Conservation (phyloP, 2,113 vertebrate genomes). For the Aptenodytes patagonicus region DNA sequence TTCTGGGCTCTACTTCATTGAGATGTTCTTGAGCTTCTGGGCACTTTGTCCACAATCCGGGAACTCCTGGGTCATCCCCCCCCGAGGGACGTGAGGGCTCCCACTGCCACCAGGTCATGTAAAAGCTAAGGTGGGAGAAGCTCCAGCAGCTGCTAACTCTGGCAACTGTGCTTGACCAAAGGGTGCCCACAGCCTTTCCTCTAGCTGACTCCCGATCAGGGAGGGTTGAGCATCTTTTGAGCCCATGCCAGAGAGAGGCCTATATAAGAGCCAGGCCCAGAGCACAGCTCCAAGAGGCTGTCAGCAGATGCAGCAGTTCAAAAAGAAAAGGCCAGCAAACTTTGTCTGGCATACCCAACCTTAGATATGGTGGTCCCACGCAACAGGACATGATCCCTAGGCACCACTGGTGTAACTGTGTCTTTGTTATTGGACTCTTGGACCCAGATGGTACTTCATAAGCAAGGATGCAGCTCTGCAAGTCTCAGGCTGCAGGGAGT, state of each 20-base stretch:
- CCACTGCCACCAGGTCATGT: background rate
- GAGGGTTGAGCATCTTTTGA: background rate
- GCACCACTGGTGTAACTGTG: background rate
- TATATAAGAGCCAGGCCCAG: background rate
- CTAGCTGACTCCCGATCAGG: background rate
- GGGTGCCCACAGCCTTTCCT: background rate
- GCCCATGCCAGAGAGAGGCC: background rate
- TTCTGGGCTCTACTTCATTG: background rate
- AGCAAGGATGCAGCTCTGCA: background rate
- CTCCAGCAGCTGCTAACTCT: background rate
- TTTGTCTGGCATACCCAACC: background rate
- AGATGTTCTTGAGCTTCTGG: background rate
- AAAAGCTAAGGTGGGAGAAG: background rate
- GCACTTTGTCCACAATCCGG: background rate
- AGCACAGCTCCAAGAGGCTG: background rate
- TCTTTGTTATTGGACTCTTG: background rate
- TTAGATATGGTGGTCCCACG: background rate
- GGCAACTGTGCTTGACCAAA: background rate
- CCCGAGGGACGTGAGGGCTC: accelerated
- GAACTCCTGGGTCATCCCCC: background rate
- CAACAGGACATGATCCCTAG: background rate
- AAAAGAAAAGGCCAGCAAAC: background rate
- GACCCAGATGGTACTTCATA: background rate
- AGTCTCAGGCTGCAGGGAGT: background rate
- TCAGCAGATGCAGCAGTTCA: background rate